Evolutionary conservation across 2,797 vertebrate genomes (phyloP).

Genomic region (Helarctos malayanus): DNA sequence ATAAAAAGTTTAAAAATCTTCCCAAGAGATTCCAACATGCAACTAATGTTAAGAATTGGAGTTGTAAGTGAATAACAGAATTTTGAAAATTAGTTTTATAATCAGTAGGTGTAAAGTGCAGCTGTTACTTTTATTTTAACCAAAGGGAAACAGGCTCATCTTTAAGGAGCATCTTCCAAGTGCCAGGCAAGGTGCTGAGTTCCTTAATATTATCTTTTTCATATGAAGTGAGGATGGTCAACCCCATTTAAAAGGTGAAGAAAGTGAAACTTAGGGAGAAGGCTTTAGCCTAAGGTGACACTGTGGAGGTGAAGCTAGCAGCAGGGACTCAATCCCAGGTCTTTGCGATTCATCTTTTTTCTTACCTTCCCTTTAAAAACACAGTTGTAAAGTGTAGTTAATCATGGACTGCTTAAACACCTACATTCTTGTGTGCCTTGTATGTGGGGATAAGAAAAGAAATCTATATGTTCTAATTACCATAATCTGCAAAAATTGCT

Average conservation of each 20-base stretch:
- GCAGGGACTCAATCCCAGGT: neutral
- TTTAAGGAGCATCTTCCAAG: neutral
- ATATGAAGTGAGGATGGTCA: neutral
- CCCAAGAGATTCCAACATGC: neutral
- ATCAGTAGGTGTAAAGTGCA: neutral
- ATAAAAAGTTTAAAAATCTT: slow-evolving; percentile 43
- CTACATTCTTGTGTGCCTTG: neutral
- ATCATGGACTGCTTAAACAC: neutral
- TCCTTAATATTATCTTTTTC: neutral
- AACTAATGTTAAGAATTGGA: neutral
- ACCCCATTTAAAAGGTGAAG: neutral
- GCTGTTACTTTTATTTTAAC: neutral
- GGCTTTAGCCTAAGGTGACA: neutral
- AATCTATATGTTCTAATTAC: neutral
- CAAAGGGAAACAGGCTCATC: neutral
- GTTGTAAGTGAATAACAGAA: neutral
- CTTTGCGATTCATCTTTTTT: neutral
- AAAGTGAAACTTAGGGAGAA: neutral
- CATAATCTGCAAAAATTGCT: neutral
- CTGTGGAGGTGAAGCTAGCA: neutral
- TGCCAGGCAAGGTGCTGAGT: neutral
- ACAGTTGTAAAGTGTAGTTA: neutral
- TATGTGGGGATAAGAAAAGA: neutral
- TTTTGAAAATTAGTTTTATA: neutral
- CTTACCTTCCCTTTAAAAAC: neutral